Percentiles rank a stretch among this genome's conserved stretches.
phyloP scores from a whole-genome alignment of 2,888 invertebrate species.

The Ganaspis brasiliensis region DNA sequence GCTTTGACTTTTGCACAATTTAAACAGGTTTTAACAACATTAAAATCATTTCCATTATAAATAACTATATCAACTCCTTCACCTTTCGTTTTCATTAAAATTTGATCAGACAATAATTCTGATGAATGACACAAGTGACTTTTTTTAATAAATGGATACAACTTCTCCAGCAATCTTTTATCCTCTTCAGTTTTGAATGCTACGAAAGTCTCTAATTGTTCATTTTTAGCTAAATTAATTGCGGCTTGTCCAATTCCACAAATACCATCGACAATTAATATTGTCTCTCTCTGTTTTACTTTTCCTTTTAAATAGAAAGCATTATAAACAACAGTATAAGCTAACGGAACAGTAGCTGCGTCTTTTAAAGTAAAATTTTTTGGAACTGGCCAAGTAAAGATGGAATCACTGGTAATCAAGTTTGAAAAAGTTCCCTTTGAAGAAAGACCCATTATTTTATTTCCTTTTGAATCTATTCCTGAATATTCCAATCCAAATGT shows the following conservation, averaged over 20 bases:
- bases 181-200: background rate
- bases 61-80: constrained; percentile 87
- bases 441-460: constrained; percentile 66
- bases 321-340: constrained; percentile 79
- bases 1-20: constrained; percentile 79
- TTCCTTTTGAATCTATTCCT: constrained; percentile 56
- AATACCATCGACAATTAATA: constrained; percentile 34
- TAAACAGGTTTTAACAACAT: constrained; percentile 82
- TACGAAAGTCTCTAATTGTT: constrained; percentile 15
- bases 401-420: constrained; percentile 57
- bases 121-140: background rate
- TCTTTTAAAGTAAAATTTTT: constrained; percentile 81
- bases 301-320: constrained; percentile 26
- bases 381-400: constrained; percentile 81
- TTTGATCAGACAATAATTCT: constrained; percentile 89
- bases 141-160: constrained; percentile 25
- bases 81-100: constrained; percentile 83
- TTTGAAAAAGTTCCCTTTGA: constrained; percentile 64
- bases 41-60: constrained; percentile 75
- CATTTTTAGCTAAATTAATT: constrained; percentile 35
- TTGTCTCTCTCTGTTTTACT: background rate
- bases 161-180: constrained; percentile 14
- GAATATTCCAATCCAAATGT: constrained; percentile 59
- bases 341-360: constrained; percentile 82
- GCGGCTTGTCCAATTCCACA: constrained; percentile 35